Evolutionary conservation across 2,797 vertebrate genomes (phyloP), one percentile per base, ranked within the genome.

Genomic region (Leptodactylus fallax): DNA sequence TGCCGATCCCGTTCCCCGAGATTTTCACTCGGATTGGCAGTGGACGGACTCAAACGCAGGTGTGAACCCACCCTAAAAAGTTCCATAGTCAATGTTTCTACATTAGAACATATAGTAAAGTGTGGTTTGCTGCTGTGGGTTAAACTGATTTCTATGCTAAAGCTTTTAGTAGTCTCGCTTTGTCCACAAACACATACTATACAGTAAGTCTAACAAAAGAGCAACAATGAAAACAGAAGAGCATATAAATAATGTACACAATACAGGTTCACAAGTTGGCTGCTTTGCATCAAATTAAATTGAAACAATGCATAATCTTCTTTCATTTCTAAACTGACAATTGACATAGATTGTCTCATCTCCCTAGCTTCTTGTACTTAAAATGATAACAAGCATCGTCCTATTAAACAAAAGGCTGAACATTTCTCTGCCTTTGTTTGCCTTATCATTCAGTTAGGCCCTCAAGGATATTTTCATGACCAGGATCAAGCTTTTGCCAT

Each of bases 381-480:
- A 77, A 85, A 23, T 16, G 71, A 63, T 85, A 85, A 58, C 55
- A 61, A 76, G 69, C 45, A 25, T 23, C 47, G 21, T 60, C 21
- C 14, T 63, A 76, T 61, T 63, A 77, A 77, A 72, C 67, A 72
- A 84, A 23, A 56, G 6, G 19, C 82, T n/a, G 12, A 74, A 77
- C 83, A 53, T 58, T 21, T 63, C 49, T 77, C 71, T 69, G 25
- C 45, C n/a, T 63, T 25, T 67, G 76, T 79, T 61, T 77, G 56
- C 17, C 76, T 79, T 79, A 79, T 79, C 74, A 36, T 69, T 79
- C 27, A 67, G 58, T 21, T 85, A 55, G 49, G 51, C 85, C 51
- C 76, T 86, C 49, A 79, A 86, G 84, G 27, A 86, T 86, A 67
- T 65, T 86, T 69, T 79, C 78, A 79, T n/a, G 49, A 55, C 63